Evolutionary conservation across 2,797 vertebrate genomes (phyloP).

Genomic region (Miichthys miiuy): DNA sequence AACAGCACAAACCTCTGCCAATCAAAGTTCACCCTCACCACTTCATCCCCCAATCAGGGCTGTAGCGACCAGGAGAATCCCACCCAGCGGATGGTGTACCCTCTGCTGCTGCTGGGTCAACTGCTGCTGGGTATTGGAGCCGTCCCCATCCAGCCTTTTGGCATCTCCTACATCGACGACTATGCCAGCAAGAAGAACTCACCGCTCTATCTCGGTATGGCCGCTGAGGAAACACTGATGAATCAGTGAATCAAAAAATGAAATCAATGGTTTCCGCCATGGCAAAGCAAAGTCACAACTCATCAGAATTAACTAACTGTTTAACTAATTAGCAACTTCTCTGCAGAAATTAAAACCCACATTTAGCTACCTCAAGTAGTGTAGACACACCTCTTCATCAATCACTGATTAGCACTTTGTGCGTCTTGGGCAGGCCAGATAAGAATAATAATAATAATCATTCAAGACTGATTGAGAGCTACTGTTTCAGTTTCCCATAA

Average conservation of each 20-base stretch:
- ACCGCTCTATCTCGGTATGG: slow-evolving; percentile 92
- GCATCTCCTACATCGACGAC: slow-evolving; percentile 97
- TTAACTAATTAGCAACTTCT: too few species aligned
- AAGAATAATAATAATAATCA: background rate
- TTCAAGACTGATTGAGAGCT: background rate
- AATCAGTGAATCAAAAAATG: too few species aligned
- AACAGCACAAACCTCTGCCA: slow-evolving; percentile 79
- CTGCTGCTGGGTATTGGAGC: slow-evolving; percentile 89
- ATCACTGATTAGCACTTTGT: too few species aligned
- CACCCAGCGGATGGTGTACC: slow-evolving; percentile 80
- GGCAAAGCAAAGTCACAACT: too few species aligned
- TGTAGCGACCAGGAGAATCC: slow-evolving; percentile 66
- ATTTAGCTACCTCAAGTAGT: too few species aligned
- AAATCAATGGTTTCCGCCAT: too few species aligned
- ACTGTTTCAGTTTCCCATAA: too few species aligned
- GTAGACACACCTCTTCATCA: too few species aligned
- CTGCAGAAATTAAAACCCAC: too few species aligned
- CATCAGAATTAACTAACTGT: too few species aligned
- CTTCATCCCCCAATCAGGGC: slow-evolving; percentile 51
- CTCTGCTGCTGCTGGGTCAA: slow-evolving; percentile 90
- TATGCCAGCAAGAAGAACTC: slow-evolving; percentile 91
- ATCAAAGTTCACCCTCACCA: rapidly evolving
- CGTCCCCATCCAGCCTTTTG: slow-evolving; percentile 96
- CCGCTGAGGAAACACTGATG: background rate
- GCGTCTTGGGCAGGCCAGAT: background rate